Conservation (phyloP, 2,113 vertebrate genomes). For the Coturnix japonica region DNA sequence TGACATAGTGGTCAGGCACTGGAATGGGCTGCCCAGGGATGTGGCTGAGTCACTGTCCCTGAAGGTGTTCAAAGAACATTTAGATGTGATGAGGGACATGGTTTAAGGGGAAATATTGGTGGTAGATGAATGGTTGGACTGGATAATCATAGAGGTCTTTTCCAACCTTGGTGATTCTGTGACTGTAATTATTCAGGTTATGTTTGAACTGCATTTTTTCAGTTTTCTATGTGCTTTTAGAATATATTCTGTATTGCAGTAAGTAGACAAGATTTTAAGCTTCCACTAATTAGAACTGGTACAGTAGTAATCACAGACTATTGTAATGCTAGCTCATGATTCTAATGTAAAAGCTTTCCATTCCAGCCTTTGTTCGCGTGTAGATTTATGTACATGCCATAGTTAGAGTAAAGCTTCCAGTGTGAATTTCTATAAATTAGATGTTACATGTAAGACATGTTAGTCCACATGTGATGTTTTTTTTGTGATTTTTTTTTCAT, state of each 20-base stretch:
- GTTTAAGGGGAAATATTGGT: too few relatives aligned
- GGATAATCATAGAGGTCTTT: too few relatives aligned
- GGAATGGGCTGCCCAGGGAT: too few relatives aligned
- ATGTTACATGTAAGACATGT: fast-evolving
- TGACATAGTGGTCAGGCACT: too few relatives aligned
- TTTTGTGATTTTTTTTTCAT: background rate
- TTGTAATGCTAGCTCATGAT: background rate
- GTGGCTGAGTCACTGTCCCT: too few relatives aligned
- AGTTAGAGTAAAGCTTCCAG: background rate
- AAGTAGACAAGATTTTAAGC: background rate
- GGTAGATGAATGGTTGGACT: too few relatives aligned
- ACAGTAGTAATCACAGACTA: background rate
- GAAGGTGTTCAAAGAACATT: too few relatives aligned
- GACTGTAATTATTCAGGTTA: background rate
- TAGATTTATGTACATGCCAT: background rate
- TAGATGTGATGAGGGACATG: too few relatives aligned
- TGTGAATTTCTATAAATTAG: background rate
- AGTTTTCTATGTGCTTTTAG: background rate
- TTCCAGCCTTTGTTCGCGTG: background rate
- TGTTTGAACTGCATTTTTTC: background rate
- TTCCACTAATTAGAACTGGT: background rate
- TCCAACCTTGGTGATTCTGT: too few relatives aligned
- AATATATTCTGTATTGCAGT: background rate
- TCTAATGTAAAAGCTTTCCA: background rate
- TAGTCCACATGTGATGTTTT: background rate